phyloP scores from a whole-genome alignment of 2,797 vertebrate species.

The Aphelocoma californica region DNA sequence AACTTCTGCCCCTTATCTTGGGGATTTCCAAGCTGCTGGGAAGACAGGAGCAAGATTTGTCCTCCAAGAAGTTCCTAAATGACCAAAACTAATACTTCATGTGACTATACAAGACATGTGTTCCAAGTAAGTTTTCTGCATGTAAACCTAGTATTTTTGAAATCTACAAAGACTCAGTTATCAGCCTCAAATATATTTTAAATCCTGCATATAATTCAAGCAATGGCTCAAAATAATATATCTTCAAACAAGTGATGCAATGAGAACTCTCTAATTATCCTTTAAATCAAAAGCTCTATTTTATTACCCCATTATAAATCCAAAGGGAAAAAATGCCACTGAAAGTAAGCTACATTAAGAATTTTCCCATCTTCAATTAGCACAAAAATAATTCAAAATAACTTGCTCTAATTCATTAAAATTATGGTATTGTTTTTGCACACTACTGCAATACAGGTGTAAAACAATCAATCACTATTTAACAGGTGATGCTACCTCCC shows the following conservation, averaged over 20 bases:
- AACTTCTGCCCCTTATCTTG: background rate
- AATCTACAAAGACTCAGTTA: background rate
- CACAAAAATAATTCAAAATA: background rate
- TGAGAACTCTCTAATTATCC: conserved; percentile 34
- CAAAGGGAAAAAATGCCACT: conserved; percentile 54
- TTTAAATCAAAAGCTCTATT: conserved; percentile 75
- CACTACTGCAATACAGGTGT: background rate
- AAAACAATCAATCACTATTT: background rate
- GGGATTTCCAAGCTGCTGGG: background rate
- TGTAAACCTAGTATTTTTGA: background rate
- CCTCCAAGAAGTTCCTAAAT: background rate
- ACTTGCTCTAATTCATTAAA: background rate
- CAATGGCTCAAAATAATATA: background rate
- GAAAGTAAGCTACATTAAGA: conserved; percentile 34
- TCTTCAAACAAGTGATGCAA: conserved; percentile 23
- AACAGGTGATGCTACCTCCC: background rate
- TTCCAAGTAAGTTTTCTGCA: background rate
- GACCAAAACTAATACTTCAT: background rate
- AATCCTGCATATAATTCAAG: background rate
- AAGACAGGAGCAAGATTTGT: background rate
- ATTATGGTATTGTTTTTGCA: background rate
- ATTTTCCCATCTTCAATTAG: background rate
- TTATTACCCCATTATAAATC: conserved; percentile 60
- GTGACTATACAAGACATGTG: background rate
- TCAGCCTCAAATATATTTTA: background rate